Percentiles rank a stretch among this genome's conserved stretches.
Evolutionary conservation across 64 coral and sea anemone species (phyloP).

Genomic region (Stichodactyla mertensii): DNA sequence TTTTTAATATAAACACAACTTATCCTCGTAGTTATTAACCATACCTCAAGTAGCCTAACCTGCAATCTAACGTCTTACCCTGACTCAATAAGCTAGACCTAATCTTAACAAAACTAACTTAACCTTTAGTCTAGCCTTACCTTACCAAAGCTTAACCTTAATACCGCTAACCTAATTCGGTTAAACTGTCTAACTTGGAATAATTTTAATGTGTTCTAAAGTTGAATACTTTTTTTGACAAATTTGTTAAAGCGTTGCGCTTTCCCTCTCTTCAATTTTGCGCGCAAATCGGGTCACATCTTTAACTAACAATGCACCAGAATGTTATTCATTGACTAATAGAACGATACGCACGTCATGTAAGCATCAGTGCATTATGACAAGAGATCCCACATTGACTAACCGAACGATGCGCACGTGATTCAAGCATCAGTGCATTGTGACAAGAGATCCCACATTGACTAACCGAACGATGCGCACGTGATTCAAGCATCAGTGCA

Average conservation of each 20-base stretch:
- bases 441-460: no score
- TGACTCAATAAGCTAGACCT: background rate
- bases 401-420: background rate
- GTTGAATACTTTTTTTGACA: no score
- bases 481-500: no score
- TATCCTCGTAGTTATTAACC: no score
- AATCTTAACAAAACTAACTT: no score
- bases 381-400: background rate
- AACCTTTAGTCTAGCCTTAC: no score
- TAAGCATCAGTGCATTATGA: background rate
- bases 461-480: no score
- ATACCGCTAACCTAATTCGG: background rate
- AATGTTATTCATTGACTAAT: background rate
- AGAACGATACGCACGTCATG: background rate
- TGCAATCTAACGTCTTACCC: background rate
- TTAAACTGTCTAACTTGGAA: background rate
- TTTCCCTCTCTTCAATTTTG: no score
- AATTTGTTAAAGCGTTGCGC: no score
- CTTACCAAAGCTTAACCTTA: background rate
- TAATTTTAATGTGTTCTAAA: background rate
- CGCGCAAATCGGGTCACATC: no score
- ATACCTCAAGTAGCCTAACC: background rate
- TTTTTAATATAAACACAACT: background rate
- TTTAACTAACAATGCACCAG: no score
- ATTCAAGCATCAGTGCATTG: background rate